Percentiles rank a stretch among this genome's conserved stretches.
Evolutionary conservation across 2,888 invertebrate species (phyloP).

Genomic region (Agrilus mali): DNA sequence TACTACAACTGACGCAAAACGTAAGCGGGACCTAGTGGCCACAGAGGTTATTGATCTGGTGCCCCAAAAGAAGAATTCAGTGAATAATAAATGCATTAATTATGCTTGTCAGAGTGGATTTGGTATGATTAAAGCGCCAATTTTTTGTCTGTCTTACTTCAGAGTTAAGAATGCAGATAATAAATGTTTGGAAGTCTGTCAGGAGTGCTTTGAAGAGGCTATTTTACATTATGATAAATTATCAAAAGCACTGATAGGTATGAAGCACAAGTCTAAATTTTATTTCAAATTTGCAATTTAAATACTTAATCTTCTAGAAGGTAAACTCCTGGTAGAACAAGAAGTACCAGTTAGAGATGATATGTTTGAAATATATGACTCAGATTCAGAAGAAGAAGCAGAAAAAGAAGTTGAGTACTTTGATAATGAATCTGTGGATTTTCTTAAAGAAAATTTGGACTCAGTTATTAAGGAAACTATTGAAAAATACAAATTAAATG

Average conservation of each 20-base stretch:
- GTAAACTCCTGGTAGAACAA: slow-evolving; percentile 21
- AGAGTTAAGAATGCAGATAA: slow-evolving; percentile 28
- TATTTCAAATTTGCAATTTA: slow-evolving; percentile 8
- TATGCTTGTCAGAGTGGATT: slow-evolving; percentile 37
- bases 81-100: slow-evolving; percentile 41
- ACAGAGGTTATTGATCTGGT: slow-evolving; percentile 27
- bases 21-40: slow-evolving; percentile 1
- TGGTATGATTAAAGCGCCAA: slow-evolving; percentile 34
- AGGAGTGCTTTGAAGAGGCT: slow-evolving; percentile 28
- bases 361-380: slow-evolving; percentile 31
- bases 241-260: slow-evolving; percentile 15
- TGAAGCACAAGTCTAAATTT: slow-evolving; percentile 13
- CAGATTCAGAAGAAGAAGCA: slow-evolving; percentile 28
- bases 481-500: slow-evolving; percentile 35
- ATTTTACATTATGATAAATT: slow-evolving; percentile 28
- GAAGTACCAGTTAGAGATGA: slow-evolving; percentile 30
- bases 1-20: neutral
- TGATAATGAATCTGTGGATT: slow-evolving; percentile 22
- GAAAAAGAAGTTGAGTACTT: slow-evolving; percentile 18
- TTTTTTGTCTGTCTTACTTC: slow-evolving; percentile 32
- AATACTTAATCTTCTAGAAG: slow-evolving; percentile 3
- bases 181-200: slow-evolving; percentile 31
- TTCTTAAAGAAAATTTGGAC: slow-evolving; percentile 35
- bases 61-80: slow-evolving; percentile 15
- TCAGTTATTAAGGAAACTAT: slow-evolving; percentile 35